A percentile compares a stretch with the other conserved stretches of the same genome.
Conservation (phyloP, 2,797 vertebrate species). For the Sternotherus odoratus region DNA sequence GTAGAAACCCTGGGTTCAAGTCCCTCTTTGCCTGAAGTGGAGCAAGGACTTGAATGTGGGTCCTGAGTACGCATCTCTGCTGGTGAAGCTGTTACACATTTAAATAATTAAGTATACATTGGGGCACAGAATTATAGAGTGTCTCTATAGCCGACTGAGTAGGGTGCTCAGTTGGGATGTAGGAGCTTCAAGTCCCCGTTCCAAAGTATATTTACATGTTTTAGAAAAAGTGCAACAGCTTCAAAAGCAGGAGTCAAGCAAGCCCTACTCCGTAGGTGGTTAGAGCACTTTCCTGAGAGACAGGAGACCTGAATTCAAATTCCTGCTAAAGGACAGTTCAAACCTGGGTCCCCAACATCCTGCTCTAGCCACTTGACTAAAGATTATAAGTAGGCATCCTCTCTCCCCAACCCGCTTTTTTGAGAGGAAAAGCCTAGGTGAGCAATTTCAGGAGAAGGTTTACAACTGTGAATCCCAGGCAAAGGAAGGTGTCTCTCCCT, state of each 20-base stretch:
- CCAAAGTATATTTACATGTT: too few species aligned
- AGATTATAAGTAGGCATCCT: too few species aligned
- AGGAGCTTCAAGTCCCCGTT: too few species aligned
- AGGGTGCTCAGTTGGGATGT: too few species aligned
- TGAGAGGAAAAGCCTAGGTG: background rate
- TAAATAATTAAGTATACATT: background rate
- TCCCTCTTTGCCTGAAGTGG: background rate
- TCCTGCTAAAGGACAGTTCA: too few species aligned
- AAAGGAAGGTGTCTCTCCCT: background rate
- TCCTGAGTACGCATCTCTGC: background rate
- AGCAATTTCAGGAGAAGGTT: background rate
- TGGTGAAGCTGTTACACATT: background rate
- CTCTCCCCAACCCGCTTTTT: background rate
- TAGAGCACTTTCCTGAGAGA: too few species aligned
- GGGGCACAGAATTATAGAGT: background rate
- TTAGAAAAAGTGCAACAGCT: too few species aligned
- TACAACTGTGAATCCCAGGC: background rate
- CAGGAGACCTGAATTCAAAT: too few species aligned
- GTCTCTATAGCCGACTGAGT: background rate
- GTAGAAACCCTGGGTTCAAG: background rate
- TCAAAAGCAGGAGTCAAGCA: too few species aligned
- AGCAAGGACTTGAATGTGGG: background rate
- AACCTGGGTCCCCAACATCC: too few species aligned
- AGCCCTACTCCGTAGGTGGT: too few species aligned
- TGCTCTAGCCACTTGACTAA: too few species aligned